Percentiles rank a stretch among this genome's conserved stretches.
These are phyloP conservation scores for Peromyscus eremicus DNA, from an alignment of 2,797 vertebrate species.

Conservation along the genomic window DNA sequence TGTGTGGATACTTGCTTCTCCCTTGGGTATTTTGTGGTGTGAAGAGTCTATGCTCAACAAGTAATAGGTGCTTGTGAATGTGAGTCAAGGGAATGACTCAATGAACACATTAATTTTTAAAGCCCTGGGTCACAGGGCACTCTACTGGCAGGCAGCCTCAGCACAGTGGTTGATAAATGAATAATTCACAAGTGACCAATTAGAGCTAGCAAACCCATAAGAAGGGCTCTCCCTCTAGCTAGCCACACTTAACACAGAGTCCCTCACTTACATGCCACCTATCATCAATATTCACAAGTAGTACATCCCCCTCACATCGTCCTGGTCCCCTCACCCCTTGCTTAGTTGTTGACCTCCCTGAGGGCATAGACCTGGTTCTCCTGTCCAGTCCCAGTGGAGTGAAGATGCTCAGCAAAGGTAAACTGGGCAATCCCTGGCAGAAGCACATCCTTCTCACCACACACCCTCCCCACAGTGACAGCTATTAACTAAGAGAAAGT, in stretches of 20 bases:
- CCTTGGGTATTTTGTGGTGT: constrained; percentile 23
- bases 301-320: not conserved
- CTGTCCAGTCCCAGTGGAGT: not conserved
- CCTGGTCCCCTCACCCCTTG: not conserved
- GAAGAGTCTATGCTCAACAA: constrained; percentile 49
- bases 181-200: constrained; percentile 62
- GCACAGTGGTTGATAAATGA: constrained; percentile 53
- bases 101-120: constrained; percentile 62
- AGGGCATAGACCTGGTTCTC: not conserved
- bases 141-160: constrained; percentile 56
- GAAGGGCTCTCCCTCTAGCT: not conserved
- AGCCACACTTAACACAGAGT: not conserved
- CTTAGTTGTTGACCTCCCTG: not conserved
- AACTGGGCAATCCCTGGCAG: not conserved
- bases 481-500: not conserved
- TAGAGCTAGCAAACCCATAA: constrained; percentile 12
- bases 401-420: not conserved
- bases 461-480: not conserved
- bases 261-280: not conserved
- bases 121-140: constrained; percentile 55
- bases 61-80: constrained; percentile 41
- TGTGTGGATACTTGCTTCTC: not conserved
- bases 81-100: constrained; percentile 68
- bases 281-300: not conserved
- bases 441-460: not conserved